Percentiles rank a stretch among this genome's conserved stretches.
These are phyloP conservation scores for Spinibarbus caldwelli DNA, from an alignment of 2,797 vertebrate genomes.

Conservation along the genomic window DNA sequence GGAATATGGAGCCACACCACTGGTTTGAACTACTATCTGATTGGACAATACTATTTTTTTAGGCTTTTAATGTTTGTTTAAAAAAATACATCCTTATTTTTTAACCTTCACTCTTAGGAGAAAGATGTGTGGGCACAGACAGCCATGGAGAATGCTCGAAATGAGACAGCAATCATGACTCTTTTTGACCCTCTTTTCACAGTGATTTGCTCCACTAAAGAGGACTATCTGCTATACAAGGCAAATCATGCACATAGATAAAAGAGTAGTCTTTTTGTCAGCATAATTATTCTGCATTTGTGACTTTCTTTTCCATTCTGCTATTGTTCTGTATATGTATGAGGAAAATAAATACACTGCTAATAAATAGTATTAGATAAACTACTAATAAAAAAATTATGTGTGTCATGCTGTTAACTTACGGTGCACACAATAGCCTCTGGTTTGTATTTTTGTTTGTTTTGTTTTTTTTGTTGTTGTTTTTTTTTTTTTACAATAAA, in stretches of 20 bases:
- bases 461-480: too few relatives aligned
- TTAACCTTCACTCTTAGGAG: constrained; percentile 20
- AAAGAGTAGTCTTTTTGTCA: neutral
- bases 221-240: constrained; percentile 21
- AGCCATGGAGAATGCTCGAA: constrained; percentile 33
- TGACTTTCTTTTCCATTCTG: too few relatives aligned
- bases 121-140: constrained; percentile 47
- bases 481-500: neutral
- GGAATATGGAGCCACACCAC: constrained; percentile 37
- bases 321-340: neutral
- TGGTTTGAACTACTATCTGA: constrained; percentile 30
- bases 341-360: neutral
- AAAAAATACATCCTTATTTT: neutral
- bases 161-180: neutral
- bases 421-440: neutral
- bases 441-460: neutral
- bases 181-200: constrained; percentile 46
- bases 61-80: neutral
- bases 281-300: neutral
- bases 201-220: constrained; percentile 25
- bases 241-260: neutral
- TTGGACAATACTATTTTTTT: neutral
- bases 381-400: neutral
- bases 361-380: neutral
- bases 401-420: neutral